These are phyloP conservation scores for Macropis europaea DNA, from an alignment of 2,888 invertebrate species.

Conservation along the genomic window DNA sequence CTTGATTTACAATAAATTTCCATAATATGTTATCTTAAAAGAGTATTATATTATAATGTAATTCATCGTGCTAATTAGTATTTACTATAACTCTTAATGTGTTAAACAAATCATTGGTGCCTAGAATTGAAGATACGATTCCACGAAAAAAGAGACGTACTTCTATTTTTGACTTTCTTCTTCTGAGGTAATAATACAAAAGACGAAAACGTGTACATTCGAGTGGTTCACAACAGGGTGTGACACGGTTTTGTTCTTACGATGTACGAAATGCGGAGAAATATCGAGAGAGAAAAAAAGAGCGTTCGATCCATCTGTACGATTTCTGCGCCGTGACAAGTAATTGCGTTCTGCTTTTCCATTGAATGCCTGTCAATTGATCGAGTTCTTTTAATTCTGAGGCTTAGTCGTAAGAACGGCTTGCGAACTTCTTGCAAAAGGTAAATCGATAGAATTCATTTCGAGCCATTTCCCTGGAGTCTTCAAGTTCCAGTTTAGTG, in stretches of 20 bases:
- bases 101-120: too few species aligned
- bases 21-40: too few species aligned
- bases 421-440: background rate
- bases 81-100: too few species aligned
- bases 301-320: slow-evolving; percentile 10
- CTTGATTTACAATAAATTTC: too few species aligned
- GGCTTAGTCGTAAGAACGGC: slow-evolving; percentile 13
- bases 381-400: slow-evolving; percentile 30
- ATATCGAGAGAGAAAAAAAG: slow-evolving; percentile 7
- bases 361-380: slow-evolving; percentile 24
- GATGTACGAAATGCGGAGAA: background rate
- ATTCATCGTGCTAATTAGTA: too few species aligned
- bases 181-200: too few species aligned
- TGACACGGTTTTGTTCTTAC: background rate
- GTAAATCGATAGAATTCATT: slow-evolving; percentile 24
- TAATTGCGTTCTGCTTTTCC: slow-evolving; percentile 19
- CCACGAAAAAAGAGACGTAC: too few species aligned
- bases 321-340: slow-evolving; percentile 23
- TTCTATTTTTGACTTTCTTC: too few species aligned
- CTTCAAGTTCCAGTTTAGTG: too few species aligned
- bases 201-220: background rate
- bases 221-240: slow-evolving; percentile 6
- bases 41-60: too few species aligned
- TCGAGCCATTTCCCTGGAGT: background rate
- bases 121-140: too few species aligned